Conservation (phyloP, 2,888 invertebrate genomes). For the Congeria kusceri region DNA sequence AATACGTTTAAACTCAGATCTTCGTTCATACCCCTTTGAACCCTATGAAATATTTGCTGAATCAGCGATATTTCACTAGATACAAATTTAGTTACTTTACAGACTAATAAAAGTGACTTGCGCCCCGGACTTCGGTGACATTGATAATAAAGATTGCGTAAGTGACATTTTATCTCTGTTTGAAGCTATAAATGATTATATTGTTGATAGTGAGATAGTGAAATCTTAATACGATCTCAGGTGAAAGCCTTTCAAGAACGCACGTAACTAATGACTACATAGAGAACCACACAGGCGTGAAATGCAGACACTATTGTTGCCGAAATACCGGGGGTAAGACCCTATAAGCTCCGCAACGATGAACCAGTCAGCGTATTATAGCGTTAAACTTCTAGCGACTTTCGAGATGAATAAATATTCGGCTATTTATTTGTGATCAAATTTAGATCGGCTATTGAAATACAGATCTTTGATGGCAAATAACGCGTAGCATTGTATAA, state of each 20-base stretch:
- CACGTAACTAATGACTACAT: conserved; percentile 19
- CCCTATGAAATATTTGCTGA: not conserved
- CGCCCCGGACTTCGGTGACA: conserved; percentile 5
- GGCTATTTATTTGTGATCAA: too few relatives aligned
- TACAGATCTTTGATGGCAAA: too few relatives aligned
- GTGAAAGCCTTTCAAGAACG: conserved; percentile 18
- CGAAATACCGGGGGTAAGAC: too few relatives aligned
- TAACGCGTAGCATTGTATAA: too few relatives aligned
- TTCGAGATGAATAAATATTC: too few relatives aligned
- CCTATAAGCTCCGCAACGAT: too few relatives aligned
- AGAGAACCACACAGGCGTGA: not conserved
- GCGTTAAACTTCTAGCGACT: too few relatives aligned
- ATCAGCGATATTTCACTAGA: not conserved
- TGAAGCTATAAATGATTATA: conserved; percentile 39
- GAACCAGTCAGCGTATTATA: too few relatives aligned
- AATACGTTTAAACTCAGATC: not conserved
- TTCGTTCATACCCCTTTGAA: not conserved
- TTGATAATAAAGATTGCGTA: conserved; percentile 30
- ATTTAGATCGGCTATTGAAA: too few relatives aligned
- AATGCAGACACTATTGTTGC: too few relatives aligned
- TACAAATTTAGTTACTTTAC: not conserved
- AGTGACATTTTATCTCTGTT: conserved; percentile 40
- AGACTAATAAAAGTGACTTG: not conserved
- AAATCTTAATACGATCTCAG: conserved; percentile 28
- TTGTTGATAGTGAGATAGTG: conserved; percentile 18